phyloP scores from a whole-genome alignment of 2,113 vertebrate genomes.

The Caracal caracal region DNA sequence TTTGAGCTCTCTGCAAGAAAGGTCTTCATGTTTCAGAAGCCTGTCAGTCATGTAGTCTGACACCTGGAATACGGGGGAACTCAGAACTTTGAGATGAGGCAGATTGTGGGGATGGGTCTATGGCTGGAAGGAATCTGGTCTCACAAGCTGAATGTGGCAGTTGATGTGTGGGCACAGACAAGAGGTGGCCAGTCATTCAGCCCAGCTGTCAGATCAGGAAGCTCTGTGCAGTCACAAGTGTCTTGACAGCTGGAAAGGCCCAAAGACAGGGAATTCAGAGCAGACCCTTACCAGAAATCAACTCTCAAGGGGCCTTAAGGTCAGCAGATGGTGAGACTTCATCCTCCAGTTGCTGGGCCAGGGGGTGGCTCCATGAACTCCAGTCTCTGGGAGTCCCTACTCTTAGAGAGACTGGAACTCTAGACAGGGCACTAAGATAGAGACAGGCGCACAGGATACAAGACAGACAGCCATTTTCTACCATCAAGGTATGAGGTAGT shows the following conservation, averaged over 20 bases:
- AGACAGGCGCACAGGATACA: not conserved
- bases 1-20: not conserved
- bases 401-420: not conserved
- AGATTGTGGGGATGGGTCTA: not conserved
- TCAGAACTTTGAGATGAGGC: not conserved
- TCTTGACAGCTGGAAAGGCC: not conserved
- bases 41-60: not conserved
- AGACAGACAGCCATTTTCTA: not conserved
- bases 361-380: not conserved
- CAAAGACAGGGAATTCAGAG: not conserved
- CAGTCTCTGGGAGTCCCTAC: not conserved
- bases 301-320: not conserved
- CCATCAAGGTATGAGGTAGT: fast-evolving
- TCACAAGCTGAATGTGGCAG: not conserved
- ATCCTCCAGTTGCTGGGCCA: not conserved
- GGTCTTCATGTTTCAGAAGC: not conserved
- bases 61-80: not conserved
- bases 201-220: not conserved
- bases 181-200: not conserved
- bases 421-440: not conserved
- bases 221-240: fast-evolving
- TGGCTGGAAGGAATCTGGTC: not conserved
- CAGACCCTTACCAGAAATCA: not conserved
- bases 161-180: not conserved
- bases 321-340: not conserved